A percentile compares a stretch with the other conserved stretches of the same genome.
Conservation (phyloP, 2,113 vertebrate genomes). For the Engraulis encrasicolus region DNA sequence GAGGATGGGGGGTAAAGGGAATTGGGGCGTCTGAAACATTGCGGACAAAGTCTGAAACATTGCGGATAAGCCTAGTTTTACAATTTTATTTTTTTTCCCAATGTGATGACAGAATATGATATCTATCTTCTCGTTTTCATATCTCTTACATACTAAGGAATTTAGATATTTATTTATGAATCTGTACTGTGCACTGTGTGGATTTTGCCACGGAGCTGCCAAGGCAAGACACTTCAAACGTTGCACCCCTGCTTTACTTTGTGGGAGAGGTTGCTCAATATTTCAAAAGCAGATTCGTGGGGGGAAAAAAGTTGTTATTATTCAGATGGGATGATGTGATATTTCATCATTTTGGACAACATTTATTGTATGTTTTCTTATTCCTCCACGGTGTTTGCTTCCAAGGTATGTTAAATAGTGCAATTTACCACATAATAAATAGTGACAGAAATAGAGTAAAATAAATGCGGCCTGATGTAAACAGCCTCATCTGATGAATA, state of each 20-base stretch:
- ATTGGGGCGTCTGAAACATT: not conserved
- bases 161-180: not conserved
- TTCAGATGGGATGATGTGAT: not conserved
- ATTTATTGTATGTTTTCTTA: not conserved
- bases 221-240: not conserved
- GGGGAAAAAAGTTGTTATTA: not conserved
- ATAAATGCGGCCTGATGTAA: not conserved
- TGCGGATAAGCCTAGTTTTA: not conserved
- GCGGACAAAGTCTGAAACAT: not conserved
- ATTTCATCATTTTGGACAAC: not conserved
- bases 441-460: not conserved
- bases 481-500: not conserved
- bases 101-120: not conserved
- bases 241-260: not conserved
- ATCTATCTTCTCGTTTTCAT: not conserved
- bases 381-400: not conserved
- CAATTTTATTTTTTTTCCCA: not conserved
- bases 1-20: not conserved
- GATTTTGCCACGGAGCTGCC: not conserved
- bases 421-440: too few relatives aligned
- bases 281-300: not conserved
- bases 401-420: not conserved
- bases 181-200: not conserved
- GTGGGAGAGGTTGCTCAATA: not conserved
- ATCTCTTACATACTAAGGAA: not conserved